These are phyloP conservation scores for Drosophila borealis DNA, from an alignment of 2,888 invertebrate species.

Conservation along the genomic window DNA sequence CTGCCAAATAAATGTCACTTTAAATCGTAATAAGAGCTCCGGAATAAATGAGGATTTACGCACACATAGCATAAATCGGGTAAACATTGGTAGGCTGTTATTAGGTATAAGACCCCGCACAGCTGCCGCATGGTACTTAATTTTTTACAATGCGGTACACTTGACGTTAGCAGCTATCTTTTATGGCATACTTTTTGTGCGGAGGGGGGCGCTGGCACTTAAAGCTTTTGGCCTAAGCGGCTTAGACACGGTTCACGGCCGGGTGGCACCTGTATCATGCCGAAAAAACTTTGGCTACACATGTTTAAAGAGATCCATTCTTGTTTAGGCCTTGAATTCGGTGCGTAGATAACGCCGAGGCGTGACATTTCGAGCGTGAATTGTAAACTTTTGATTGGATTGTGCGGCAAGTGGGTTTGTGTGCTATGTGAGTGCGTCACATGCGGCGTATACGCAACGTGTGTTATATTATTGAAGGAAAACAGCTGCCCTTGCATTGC, in stretches of 20 bases:
- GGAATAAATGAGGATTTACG: conserved; percentile 48
- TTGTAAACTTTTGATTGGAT: conserved; percentile 79
- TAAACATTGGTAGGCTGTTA: conserved; percentile 46
- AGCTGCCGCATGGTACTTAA: conserved; percentile 57
- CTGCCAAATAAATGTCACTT: conserved; percentile 23
- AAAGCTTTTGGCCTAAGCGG: conserved; percentile 65
- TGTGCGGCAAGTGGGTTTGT: conserved; percentile 63
- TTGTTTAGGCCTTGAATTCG: conserved; percentile 12
- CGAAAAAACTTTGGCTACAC: conserved; percentile 30
- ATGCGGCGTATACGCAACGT: conserved; percentile 62
- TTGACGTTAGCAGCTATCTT: conserved; percentile 55
- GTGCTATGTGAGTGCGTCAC: conserved; percentile 44
- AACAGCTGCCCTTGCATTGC: conserved; percentile 27
- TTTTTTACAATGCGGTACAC: conserved; percentile 56
- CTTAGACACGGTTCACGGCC: conserved; percentile 47
- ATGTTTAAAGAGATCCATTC: conserved; percentile 26
- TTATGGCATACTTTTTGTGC: conserved; percentile 50
- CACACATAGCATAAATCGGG: conserved; percentile 41
- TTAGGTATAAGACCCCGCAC: conserved; percentile 21
- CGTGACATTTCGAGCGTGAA: conserved; percentile 74
- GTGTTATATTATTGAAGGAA: conserved; percentile 67
- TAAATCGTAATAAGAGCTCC: conserved; percentile 61
- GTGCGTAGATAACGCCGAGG: conserved; percentile 36
- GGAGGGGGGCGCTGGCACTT: conserved; percentile 26
- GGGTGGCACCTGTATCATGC: conserved; percentile 16